Evolutionary conservation across 2,113 vertebrate species (phyloP).

Genomic region (Lonchura striata): DNA sequence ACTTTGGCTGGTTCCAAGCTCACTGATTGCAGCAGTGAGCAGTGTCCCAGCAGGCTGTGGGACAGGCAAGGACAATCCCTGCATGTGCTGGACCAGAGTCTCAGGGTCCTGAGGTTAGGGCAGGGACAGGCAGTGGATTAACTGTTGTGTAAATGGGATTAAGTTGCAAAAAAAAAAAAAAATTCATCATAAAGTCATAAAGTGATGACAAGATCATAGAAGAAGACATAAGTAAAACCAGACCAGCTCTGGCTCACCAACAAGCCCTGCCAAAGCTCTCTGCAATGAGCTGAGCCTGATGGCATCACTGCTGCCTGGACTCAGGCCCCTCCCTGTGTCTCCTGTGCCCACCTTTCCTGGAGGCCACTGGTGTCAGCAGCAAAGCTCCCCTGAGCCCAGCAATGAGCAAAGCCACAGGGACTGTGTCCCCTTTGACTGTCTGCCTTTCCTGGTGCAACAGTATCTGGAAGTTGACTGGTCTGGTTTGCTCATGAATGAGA

Average conservation of each 20-base stretch:
- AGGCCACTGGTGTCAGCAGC: rapidly evolving
- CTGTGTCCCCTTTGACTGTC: rapidly evolving
- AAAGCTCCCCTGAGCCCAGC: neutral
- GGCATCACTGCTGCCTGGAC: neutral
- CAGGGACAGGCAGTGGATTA: neutral
- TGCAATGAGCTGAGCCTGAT: rapidly evolving
- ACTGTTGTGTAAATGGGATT: neutral
- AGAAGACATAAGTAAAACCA: neutral
- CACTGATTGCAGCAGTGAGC: rapidly evolving
- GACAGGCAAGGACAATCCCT: neutral
- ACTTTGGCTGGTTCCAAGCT: neutral
- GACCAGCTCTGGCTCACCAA: neutral
- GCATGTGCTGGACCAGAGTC: neutral
- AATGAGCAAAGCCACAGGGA: rapidly evolving
- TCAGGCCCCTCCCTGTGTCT: neutral
- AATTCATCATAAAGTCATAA: neutral
- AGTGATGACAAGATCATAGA: neutral
- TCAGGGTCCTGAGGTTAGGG: neutral
- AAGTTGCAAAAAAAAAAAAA: neutral
- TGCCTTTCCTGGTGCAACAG: neutral
- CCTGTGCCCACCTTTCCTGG: neutral
- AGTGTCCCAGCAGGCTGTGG: neutral
- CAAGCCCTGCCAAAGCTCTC: neutral
- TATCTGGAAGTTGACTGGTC: neutral
- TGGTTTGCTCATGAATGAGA: neutral